Conservation (phyloP, 2,113 vertebrate genomes). For the Alces alces region DNA sequence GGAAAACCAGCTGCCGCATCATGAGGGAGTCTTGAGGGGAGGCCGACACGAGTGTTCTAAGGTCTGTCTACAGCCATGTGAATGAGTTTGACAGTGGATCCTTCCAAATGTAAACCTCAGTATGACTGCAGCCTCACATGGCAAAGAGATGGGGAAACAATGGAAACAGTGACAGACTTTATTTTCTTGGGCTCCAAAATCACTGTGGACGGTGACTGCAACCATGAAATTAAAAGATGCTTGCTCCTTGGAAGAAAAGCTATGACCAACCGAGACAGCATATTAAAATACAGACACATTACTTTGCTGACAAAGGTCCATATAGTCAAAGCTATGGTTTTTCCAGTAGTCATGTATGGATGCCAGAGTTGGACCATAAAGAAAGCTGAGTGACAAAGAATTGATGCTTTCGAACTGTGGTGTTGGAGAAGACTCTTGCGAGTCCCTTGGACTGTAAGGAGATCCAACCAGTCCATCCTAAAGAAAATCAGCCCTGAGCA, state of each 20-base stretch:
- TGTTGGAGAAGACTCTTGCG: background rate
- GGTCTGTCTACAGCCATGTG: background rate
- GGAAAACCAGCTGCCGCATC: background rate
- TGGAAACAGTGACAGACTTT: background rate
- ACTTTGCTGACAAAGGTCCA: background rate
- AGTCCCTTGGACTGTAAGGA: background rate
- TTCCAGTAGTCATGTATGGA: background rate
- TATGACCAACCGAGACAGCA: background rate
- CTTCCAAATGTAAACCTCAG: background rate
- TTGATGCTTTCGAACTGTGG: background rate
- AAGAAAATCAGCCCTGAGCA: background rate
- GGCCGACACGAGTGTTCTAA: background rate
- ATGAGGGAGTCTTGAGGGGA: background rate
- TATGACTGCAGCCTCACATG: background rate
- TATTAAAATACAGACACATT: background rate
- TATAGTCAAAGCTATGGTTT: background rate
- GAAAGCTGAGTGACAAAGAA: background rate
- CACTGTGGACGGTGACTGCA: background rate
- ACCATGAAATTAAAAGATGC: background rate
- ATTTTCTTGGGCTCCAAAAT: background rate
- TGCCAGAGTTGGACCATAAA: background rate
- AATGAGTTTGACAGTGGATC: background rate
- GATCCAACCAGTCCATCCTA: background rate
- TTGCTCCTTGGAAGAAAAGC: background rate
- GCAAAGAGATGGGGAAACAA: background rate